Evolutionary conservation across 2,113 vertebrate species (phyloP).

Genomic region (Leiothrix lutea): DNA sequence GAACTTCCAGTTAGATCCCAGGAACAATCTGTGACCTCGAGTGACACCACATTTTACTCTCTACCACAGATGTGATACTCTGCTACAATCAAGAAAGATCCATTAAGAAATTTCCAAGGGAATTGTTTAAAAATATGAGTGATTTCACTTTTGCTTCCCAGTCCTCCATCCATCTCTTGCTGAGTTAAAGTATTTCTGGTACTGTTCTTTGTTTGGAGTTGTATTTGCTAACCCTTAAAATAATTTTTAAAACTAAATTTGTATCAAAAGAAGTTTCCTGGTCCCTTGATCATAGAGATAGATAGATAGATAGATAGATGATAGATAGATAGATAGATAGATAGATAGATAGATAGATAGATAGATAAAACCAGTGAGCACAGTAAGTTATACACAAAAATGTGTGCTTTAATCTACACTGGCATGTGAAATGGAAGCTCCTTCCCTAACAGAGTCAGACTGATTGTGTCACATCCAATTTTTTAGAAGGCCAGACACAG

Average conservation of each 20-base stretch:
- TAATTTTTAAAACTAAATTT: background rate
- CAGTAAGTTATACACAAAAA: background rate
- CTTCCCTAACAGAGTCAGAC: background rate
- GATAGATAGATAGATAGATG: background rate
- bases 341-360: background rate
- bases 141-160: background rate
- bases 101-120: background rate
- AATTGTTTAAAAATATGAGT: background rate
- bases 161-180: background rate
- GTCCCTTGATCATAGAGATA: background rate
- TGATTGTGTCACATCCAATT: background rate
- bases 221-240: background rate
- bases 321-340: no score
- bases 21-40: background rate
- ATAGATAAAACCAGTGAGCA: background rate
- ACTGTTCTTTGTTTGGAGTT: background rate
- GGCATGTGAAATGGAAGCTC: background rate
- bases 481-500: conserved; percentile 7
- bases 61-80: background rate
- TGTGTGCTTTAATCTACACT: background rate
- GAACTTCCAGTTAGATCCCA: background rate
- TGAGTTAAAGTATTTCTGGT: background rate
- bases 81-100: background rate
- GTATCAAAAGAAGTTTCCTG: background rate
- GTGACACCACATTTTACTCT: background rate